Conservation (phyloP, 2,113 vertebrate species). For the Leptosomus discolor region DNA sequence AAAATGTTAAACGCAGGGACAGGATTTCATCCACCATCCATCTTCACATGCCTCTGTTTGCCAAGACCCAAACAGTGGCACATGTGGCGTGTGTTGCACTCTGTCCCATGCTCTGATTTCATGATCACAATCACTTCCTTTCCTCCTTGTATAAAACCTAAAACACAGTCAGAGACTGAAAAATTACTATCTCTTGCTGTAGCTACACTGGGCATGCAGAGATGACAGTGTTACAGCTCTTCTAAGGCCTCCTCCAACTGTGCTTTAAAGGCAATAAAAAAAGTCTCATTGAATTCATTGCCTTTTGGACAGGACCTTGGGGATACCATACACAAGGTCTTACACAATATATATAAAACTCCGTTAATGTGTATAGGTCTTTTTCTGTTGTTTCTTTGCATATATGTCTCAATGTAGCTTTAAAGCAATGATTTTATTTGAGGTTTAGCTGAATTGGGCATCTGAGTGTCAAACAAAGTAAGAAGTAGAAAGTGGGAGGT, state of each 20-base stretch:
- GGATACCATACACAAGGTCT: background rate
- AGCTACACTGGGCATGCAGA: background rate
- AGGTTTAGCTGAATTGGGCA: background rate
- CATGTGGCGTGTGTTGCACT: background rate
- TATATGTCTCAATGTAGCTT: background rate
- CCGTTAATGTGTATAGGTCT: background rate
- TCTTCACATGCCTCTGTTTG: background rate
- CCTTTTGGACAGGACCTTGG: background rate
- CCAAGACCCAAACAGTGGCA: accelerated
- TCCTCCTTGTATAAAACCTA: background rate
- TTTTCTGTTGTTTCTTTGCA: background rate
- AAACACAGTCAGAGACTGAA: background rate
- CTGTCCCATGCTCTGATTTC: background rate
- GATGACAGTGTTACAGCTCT: background rate
- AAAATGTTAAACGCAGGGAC: background rate
- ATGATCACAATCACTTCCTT: accelerated
- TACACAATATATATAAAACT: background rate
- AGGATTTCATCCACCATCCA: background rate
- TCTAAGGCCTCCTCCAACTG: background rate
- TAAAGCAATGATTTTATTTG: background rate
- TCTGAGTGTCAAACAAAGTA: background rate
- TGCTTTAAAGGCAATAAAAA: background rate
- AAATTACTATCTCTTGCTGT: background rate
- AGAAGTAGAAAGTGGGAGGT: background rate
- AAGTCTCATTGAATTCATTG: background rate